Base-by-base conservation (phyloP, 2,888 invertebrate genomes). In the Ametastegia equiseti region DNA sequence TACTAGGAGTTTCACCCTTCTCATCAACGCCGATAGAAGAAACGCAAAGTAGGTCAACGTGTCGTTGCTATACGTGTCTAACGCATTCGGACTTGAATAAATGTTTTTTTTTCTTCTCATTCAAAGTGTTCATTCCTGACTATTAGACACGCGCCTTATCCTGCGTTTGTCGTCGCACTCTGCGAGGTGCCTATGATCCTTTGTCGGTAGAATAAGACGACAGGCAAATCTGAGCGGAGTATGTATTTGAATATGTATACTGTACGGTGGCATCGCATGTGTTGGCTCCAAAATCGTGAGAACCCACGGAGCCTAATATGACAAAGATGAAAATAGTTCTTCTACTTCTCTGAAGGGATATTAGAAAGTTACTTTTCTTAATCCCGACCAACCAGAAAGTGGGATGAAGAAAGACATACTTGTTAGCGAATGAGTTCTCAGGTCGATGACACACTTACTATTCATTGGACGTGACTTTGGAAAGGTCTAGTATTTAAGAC, bases 401-500 rank as follows among this genome's bases (percentile, higher is more conserved):
- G 80, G 79, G 82, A 47, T 81, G 79, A 81, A 83, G 82, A 83
- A 85, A 85, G 86, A 86, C 84, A 87, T 80, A 86, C 86, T 88
- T 89, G 80, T 30, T 65, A 80, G 60, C 89, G 89, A 89, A 90
- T 90, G 79, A 75, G 27, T 65, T 77, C 19, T 39, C 30, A 71
- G 79, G 79, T 83, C 75, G 57, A 80, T 82, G 88, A 82, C 88
- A 88, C 83, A 89, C 89, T 89, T 89, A 30, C 45, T 81, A 45
- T 82, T 60, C 81, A 88, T 88, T 88, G 87, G 90, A 83, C 69
- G 83, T 82, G 82, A 80, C 80, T 83, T 85, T 85, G 82, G 87
- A 88, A 87, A 87, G 88, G 85, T 83, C 85, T 83, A 81, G 71
- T 63, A 86, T 90, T 90, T 90, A 90, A 90, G 85, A 88, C 87